Evolutionary conservation across 2,113 vertebrate species (phyloP), one percentile per base, ranked within the genome.

Genomic region (Felis chaus): DNA sequence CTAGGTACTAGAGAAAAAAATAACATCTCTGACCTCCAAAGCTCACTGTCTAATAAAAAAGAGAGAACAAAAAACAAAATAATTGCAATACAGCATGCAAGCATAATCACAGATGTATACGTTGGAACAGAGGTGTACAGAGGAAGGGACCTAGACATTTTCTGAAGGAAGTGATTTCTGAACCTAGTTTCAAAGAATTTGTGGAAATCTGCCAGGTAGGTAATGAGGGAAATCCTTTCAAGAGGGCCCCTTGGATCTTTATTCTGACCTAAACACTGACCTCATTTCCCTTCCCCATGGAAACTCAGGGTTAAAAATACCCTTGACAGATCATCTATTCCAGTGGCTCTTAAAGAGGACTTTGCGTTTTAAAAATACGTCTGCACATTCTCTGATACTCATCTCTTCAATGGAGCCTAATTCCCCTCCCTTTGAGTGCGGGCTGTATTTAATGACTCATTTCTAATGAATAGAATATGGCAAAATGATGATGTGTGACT

Each of bases 131-230:
- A 55, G n/a, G 31, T 27, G 25, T 10, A 81, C n/a, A 93, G 45
- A 90, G 57, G 45, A 89, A 89, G 27, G n/a, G 48, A n/a, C 33
- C 80, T 86, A 25, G 7, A 61, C 53, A 73, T 53, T 88, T 88
- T 76, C 61, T 68, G 50, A 87, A 95, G 76, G 74, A 94, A 95
- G 82, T 81, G 36, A 94, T 73, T 86, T 88, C 92, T 63, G 50
- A 96, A 65, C 33, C 91, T 89, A 65, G 55, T 97, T 95, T 97
- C 76, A 76, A 94, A 95, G 71, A 71, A 94, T 95, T 74, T 23
- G 61, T 69, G 65, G 83, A 83, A 79, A 88, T 27, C 78, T 94
- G n/a, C 61, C 68, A 91, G 50, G 41, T 63, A 78, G 61, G 33
- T 69, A 71, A 82, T 88, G 65, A 83, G 31, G 74, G 41, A 83